Evolutionary conservation across 1,140 invertebrate genomes (phyloP), one percentile per base, ranked within the genome.

Genomic region (Drosophila triauraria): DNA sequence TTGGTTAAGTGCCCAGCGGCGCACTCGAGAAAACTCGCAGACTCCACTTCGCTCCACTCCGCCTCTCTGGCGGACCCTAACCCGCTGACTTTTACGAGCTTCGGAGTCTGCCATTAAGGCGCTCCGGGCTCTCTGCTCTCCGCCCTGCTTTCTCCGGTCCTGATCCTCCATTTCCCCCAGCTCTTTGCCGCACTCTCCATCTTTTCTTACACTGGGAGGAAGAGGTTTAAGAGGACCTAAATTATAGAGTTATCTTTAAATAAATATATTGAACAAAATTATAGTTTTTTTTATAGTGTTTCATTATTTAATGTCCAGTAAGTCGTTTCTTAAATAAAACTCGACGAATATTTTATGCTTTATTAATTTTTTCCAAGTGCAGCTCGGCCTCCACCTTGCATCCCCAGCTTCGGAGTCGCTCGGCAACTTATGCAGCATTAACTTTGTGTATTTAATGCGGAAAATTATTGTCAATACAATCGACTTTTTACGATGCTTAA

Each of bases 391-490:
- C 54, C 79, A 82, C 70, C 64, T 65, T 63, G 67, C 57, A 61
- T 56, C n/a, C 60, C 51, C 47, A 50, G 40, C 42, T 54, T 15
- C n/a, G 30, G 17, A 54, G 63, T 44, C 25, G 57, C 64, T 53
- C 60, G 57, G 53, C 56, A 75, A 74, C 80, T 75, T 75, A 67
- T 63, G 62, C 54, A 35, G 68, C 74, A 90, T 81, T 90, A 90
- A 88, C 78, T 81, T 88, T 88, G 78, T 88, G 80, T 84, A 51
- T 78, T 90, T 83, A 87, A 90, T 82, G 84, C 72, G 56, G 32
- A 65, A 65, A 75, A 72, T 90, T 81, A 90, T 85, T 79, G 70
- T 43, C 81, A 81, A 88, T 88, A 90, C 82, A 88, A 88, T 90
- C 70, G 85, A 76, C 70, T 64, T 88, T 88, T 88, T 88, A 88